Evolutionary conservation across 2,888 invertebrate genomes (phyloP).

Genomic region (Ichneumon xanthorius): DNA sequence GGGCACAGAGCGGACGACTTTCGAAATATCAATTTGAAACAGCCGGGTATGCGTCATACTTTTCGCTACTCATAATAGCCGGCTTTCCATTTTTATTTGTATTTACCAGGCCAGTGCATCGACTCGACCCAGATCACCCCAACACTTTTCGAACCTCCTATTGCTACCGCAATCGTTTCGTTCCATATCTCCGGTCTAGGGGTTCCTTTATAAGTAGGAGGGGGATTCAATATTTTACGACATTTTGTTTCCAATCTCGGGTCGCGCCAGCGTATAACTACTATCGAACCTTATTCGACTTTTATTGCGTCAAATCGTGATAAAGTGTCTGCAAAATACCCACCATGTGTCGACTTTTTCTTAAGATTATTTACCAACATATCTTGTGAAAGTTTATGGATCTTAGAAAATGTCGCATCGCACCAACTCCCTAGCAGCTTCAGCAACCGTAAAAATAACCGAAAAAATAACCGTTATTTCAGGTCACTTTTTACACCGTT

Average conservation of each 20-base stretch:
- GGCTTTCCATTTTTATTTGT: conserved; percentile 84
- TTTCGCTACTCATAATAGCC: conserved; percentile 82
- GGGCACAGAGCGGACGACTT: conserved; percentile 65
- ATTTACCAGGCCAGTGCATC: conserved; percentile 75
- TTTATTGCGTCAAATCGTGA: conserved; percentile 79
- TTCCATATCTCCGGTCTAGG: conserved; percentile 62
- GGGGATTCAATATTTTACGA: conserved; percentile 79
- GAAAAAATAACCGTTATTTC: too few species aligned
- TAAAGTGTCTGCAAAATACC: conserved; percentile 70
- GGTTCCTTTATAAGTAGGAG: conserved; percentile 57
- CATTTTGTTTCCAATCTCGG: conserved; percentile 82
- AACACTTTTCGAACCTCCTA: conserved; percentile 31
- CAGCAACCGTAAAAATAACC: too few species aligned
- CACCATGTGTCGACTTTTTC: conserved; percentile 39
- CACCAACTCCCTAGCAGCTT: too few species aligned
- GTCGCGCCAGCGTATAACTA: conserved; percentile 72
- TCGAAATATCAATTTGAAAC: conserved; percentile 83
- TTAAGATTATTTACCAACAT: conserved; percentile 28
- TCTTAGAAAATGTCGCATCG: conserved; percentile 1
- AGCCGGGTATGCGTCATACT: conserved; percentile 82
- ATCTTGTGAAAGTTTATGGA: not conserved
- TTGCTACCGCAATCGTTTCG: conserved; percentile 49
- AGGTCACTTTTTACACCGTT: too few species aligned
- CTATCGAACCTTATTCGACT: conserved; percentile 76
- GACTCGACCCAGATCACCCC: conserved; percentile 54